Evolutionary conservation across 1,140 invertebrate genomes (phyloP), one percentile per base, ranked within the genome.

Genomic region (Penaeus vannamei): DNA sequence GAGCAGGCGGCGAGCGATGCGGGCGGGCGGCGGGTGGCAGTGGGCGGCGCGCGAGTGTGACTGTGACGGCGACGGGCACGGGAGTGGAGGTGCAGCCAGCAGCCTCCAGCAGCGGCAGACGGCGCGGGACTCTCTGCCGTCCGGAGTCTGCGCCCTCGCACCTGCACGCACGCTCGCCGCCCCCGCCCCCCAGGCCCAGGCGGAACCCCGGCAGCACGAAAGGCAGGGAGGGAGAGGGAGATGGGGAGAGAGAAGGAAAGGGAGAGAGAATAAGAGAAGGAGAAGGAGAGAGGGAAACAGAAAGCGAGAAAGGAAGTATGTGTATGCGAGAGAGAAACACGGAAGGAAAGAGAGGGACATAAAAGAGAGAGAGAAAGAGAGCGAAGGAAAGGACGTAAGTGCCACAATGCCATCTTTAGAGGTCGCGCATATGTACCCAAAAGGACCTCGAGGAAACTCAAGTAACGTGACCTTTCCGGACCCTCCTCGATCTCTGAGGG

Each of bases 51-150:
- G 53, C 53, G 53, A 53, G 53, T 53, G 53, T 53, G 53, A 53
- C 53, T 53, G 86, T 80, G 62, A 80, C 77, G 86, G 86, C 64
- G 86, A 62, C 79, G 62, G 86, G 77, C 86, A 80, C 86, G 42
- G 79, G 66, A 87, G 72, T 87, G 86, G 66, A 46, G 77, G 22
- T 32, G 79, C 77, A 66, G 80, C 86, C 69, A 62, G 32, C 59
- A 22, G 61, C 14, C 29, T 26, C 22, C 62, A 32, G 72, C 86
- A 82, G 20, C 23, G 46, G 72, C 69, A 60, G 66, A 36, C 46
- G 36, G 29, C 76, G 59, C 85, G 53, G 81, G 81, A 61, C 59
- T 61, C 81, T 59, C 32, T 29, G 53, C 59, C 81, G 60, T 20
- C 81, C 81, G 19, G 59, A 32, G 60, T 46, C 53, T 60, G 81